phyloP scores from a whole-genome alignment of 2,797 vertebrate genomes.

The Tenualosa ilisha region DNA sequence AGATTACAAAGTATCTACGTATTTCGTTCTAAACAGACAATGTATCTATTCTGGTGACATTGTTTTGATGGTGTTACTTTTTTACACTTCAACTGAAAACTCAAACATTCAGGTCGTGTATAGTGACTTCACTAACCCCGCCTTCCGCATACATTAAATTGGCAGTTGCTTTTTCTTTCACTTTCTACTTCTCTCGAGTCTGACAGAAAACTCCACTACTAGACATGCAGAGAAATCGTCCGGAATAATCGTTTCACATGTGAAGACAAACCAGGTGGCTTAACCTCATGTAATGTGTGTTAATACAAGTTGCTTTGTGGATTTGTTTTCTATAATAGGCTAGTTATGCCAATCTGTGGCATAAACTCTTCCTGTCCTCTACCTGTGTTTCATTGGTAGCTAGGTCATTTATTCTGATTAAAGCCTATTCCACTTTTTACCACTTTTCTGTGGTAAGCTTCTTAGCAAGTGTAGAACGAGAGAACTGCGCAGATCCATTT shows the following conservation, averaged over 20 bases:
- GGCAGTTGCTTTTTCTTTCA: not conserved
- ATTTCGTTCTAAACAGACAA: not conserved
- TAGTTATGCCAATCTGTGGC: not conserved
- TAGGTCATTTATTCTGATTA: not conserved
- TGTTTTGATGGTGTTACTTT: not conserved
- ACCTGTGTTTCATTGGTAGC: not conserved
- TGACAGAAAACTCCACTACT: not conserved
- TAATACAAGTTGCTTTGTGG: not conserved
- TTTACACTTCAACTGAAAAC: not conserved
- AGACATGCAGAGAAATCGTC: not conserved
- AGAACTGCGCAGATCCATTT: not conserved
- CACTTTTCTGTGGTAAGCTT: too few relatives aligned
- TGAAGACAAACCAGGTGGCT: not conserved
- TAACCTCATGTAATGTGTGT: not conserved
- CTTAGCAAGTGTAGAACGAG: not conserved
- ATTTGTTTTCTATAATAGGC: not conserved
- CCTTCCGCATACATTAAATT: not conserved
- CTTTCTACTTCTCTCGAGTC: not conserved
- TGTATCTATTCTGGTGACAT: not conserved
- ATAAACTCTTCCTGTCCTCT: not conserved
- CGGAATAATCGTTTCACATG: not conserved
- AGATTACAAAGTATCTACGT: not conserved
- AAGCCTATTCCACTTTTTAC: too few relatives aligned
- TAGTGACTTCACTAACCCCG: not conserved
- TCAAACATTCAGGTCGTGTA: not conserved